phyloP scores from a whole-genome alignment of 2,113 vertebrate genomes.

The Prochilodus magdalenae region DNA sequence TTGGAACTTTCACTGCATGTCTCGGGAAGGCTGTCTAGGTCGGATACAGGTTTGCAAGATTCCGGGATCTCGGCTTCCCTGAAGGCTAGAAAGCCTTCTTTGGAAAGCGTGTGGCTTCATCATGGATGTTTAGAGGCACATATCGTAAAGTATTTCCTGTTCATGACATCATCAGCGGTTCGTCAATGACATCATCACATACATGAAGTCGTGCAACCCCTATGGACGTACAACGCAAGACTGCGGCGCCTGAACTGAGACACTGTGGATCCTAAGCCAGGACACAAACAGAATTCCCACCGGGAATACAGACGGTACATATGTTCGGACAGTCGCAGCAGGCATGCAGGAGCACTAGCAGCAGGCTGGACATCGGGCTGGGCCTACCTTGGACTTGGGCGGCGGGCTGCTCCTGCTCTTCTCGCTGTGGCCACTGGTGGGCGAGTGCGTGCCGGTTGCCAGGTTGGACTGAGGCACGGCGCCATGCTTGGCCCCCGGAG shows the following conservation, averaged over 20 bases:
- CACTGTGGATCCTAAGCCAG: conserved; percentile 17
- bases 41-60: too few species aligned
- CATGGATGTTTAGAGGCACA: too few species aligned
- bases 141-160: too few species aligned
- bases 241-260: not conserved
- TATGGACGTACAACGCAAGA: too few species aligned
- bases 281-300: conserved; percentile 57
- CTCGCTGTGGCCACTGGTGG: conserved; percentile 91
- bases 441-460: conserved; percentile 86
- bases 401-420: conserved; percentile 92
- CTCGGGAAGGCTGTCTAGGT: too few species aligned
- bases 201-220: too few species aligned
- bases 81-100: too few species aligned
- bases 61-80: too few species aligned
- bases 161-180: too few species aligned
- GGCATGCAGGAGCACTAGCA: conserved; percentile 45
- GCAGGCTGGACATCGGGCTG: conserved; percentile 32
- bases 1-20: too few species aligned
- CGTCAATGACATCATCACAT: too few species aligned
- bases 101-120: too few species aligned
- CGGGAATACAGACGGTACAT: not conserved
- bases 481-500: conserved; percentile 94
- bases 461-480: conserved; percentile 89
- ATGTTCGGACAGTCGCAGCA: not conserved
- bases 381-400: conserved; percentile 91